A percentile compares a stretch with the other conserved stretches of the same genome.
phyloP scores from a whole-genome alignment of 2,113 vertebrate species.

The Osmerus eperlanus region DNA sequence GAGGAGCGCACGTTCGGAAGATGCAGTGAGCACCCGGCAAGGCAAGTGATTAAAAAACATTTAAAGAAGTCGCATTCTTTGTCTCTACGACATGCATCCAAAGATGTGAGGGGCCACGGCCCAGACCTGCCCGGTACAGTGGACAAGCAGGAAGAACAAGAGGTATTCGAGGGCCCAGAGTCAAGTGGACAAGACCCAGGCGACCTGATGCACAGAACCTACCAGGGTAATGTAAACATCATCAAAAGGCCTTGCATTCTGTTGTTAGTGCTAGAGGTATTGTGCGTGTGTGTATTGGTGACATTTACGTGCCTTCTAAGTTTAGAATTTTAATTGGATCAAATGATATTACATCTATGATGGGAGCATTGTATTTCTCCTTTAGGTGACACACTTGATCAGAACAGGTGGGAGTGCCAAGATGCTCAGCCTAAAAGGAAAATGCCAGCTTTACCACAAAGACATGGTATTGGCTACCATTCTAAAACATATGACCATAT shows the following conservation, averaged over 20 bases:
- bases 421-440: conserved; percentile 48
- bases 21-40: conserved; percentile 43
- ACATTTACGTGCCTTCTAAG: too few relatives aligned
- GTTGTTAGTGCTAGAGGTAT: too few relatives aligned
- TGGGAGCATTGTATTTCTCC: too few relatives aligned
- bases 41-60: conserved; percentile 53
- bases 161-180: conserved; percentile 31
- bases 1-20: conserved; percentile 47
- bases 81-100: conserved; percentile 29
- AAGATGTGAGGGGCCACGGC: conserved; percentile 46
- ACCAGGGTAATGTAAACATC: conserved; percentile 43
- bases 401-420: conserved; percentile 41
- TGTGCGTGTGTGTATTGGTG: too few relatives aligned
- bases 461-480: conserved; percentile 52
- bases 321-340: too few relatives aligned
- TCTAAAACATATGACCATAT: neutral
- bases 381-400: conserved; percentile 31
- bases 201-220: conserved; percentile 48
- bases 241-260: too few relatives aligned
- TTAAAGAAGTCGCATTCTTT: conserved; percentile 44
- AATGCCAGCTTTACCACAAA: conserved; percentile 35
- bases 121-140: conserved; percentile 15
- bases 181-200: conserved; percentile 27
- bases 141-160: conserved; percentile 20
- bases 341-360: too few relatives aligned